These are phyloP conservation scores for Mormoops blainvillei DNA, from an alignment of 2,113 vertebrate species.

Conservation along the genomic window DNA sequence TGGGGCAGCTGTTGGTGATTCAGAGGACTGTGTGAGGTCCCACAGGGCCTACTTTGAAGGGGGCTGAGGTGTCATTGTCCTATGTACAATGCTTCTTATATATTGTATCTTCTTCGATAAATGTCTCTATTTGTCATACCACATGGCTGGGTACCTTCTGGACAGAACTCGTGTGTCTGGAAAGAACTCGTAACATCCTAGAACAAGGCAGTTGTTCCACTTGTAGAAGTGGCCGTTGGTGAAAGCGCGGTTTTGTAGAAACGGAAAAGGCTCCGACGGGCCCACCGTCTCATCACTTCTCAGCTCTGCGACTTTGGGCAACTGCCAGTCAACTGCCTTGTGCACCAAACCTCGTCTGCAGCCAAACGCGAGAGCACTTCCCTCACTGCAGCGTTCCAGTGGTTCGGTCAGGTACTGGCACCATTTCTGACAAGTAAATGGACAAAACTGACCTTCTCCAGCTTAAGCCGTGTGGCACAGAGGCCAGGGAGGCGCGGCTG, in stretches of 20 bases:
- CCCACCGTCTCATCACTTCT: not conserved
- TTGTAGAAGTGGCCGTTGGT: not conserved
- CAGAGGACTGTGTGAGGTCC: too few relatives aligned
- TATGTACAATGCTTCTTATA: too few relatives aligned
- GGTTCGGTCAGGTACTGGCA: not conserved
- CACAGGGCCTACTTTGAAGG: too few relatives aligned
- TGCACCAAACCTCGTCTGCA: not conserved
- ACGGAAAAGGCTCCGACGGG: too few relatives aligned
- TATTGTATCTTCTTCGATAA: too few relatives aligned
- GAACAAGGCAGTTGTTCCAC: not conserved
- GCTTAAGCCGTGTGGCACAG: fast-evolving
- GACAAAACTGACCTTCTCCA: not conserved
- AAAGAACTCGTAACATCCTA: not conserved
- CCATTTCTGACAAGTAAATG: not conserved
- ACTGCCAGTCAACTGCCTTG: too few relatives aligned
- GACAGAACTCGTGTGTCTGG: too few relatives aligned
- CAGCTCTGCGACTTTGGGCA: not conserved
- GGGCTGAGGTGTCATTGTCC: too few relatives aligned
- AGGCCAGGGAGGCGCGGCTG: not conserved
- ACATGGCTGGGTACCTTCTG: too few relatives aligned
- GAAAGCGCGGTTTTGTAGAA: not conserved
- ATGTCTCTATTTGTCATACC: too few relatives aligned
- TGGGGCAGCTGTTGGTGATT: too few relatives aligned
- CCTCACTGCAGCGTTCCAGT: not conserved
- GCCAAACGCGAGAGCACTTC: fast-evolving